Base-by-base conservation (phyloP, 2,797 vertebrate species). In the Sebastes itinus region DNA sequence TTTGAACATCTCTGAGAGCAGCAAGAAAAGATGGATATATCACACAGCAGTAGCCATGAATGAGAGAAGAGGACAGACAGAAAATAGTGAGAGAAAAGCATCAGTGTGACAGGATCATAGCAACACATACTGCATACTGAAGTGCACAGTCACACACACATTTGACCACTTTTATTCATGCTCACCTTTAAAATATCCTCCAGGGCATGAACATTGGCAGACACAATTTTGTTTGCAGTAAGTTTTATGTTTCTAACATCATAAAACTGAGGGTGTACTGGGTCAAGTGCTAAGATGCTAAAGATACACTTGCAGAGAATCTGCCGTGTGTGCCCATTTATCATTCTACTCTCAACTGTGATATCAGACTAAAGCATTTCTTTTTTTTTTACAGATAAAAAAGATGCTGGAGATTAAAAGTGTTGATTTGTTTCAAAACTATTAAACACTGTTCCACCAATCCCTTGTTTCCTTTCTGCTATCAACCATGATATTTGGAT, bases 1-100 rank as follows among this genome's bases (percentile, higher is more conserved):
- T 76, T 69, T 72, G 55, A 78, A 20, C 69, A 79, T 81, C 52
- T 73, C 27, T 46, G 63, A 68, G 66, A 77, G 70, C 67, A 14
- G 60, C 63, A 7, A 67, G 46, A 81, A 75, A 79, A 77, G 67
- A 78, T 64, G 25, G 27, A 79, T 77, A 18, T 16, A 75, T 75
- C 63, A 28, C 49, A 69, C 32, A 65, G 46, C 33, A 67, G 14
- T 38, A 76, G 30, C 65, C 33, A 25, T 35, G 55, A 73, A 76
- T 11, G 61, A 60, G 4, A 67, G 65, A 20, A 49, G n/a, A 33
- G 3, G 10, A 35, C 42, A 54, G 62, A 6, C 4, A 20, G 25
- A 46, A 75, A 30, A 63, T 20, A 35, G 7, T 8, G n/a, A 62
- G 10, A 55, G n/a, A 56, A 80, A 52, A 55, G 22, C 65, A n/a